Evolutionary conservation across 2,888 invertebrate species (phyloP).

Genomic region (Tribolium freemani): DNA sequence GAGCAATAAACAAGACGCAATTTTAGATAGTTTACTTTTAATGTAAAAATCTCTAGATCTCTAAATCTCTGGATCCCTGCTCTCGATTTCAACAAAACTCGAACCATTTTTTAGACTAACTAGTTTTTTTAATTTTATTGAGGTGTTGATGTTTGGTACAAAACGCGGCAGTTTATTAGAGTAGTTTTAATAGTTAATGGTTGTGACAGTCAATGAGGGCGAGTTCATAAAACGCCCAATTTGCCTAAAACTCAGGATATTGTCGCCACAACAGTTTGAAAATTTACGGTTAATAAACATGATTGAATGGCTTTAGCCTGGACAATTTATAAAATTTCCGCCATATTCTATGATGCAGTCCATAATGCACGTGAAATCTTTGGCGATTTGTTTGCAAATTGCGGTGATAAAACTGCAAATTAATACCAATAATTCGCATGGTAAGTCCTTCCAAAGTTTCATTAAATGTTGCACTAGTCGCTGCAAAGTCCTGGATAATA

Average conservation of each 20-base stretch:
- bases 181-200: slow-evolving; percentile 16
- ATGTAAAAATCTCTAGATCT: no score
- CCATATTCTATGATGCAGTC: neutral
- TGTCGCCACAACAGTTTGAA: slow-evolving; percentile 13
- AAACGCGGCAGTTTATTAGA: neutral
- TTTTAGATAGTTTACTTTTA: no score
- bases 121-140: neutral
- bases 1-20: no score
- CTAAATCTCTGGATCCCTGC: no score
- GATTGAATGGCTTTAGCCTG: slow-evolving; percentile 1
- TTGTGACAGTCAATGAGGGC: neutral
- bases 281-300: slow-evolving; percentile 33
- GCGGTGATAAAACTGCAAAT: slow-evolving; percentile 7
- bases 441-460: slow-evolving; percentile 23
- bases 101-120: no score
- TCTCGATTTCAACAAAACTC: no score
- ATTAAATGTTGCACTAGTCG: slow-evolving; percentile 24
- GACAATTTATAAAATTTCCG: slow-evolving; percentile 33
- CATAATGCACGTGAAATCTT: neutral
- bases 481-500: slow-evolving; percentile 21
- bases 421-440: slow-evolving; percentile 28
- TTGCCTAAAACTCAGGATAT: slow-evolving; percentile 22
- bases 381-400: neutral
- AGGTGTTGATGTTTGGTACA: neutral
- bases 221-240: slow-evolving; percentile 17